These are phyloP conservation scores for Leptinotarsa undecemlineata DNA, from an alignment of 1,140 invertebrate genomes.

Conservation along the genomic window DNA sequence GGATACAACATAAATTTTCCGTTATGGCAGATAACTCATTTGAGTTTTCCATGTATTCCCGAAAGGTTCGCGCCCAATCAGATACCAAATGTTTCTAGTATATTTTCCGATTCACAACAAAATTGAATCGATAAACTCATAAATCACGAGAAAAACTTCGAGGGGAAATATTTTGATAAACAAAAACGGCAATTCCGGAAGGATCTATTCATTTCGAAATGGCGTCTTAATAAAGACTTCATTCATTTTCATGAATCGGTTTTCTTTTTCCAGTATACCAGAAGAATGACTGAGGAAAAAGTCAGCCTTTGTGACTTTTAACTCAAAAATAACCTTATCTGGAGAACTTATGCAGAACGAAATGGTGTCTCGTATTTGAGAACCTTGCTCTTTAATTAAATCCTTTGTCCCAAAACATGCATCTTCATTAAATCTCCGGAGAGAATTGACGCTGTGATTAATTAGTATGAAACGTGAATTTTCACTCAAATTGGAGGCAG, in stretches of 20 bases:
- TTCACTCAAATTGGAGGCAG: background rate
- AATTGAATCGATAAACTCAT: background rate
- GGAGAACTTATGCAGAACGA: background rate
- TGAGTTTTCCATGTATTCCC: background rate
- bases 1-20: no score
- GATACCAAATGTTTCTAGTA: background rate
- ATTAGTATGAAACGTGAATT: constrained; percentile 1
- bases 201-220: background rate
- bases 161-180: background rate
- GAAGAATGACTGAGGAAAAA: background rate
- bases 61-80: background rate
- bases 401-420: constrained; percentile 4
- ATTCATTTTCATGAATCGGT: background rate
- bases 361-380: background rate
- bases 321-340: background rate
- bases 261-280: background rate
- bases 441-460: constrained; percentile 9
- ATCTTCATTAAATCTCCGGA: constrained; percentile 1
- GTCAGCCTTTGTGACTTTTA: background rate
- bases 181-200: background rate
- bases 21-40: background rate
- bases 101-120: background rate
- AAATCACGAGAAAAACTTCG: background rate
- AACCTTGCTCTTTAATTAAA: background rate
- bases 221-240: background rate